Conservation (phyloP, 2,797 vertebrate genomes). For the Ptychadena robeensis region DNA sequence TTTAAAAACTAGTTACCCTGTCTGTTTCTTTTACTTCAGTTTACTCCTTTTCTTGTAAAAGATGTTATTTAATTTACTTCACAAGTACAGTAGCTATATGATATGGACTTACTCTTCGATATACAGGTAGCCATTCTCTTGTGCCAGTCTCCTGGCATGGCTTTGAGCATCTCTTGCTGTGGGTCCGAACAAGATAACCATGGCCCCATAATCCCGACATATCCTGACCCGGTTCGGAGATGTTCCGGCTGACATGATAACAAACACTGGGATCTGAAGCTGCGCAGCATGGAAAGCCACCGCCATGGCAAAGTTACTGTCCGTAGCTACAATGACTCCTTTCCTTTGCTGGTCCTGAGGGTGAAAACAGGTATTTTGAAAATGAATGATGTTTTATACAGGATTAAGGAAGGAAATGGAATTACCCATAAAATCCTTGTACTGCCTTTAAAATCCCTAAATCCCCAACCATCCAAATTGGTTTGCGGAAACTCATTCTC, state of each 20-base stretch:
- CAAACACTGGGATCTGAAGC: constrained; percentile 84
- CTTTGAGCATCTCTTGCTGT: constrained; percentile 76
- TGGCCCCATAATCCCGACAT: constrained; percentile 88
- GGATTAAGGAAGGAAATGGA: neutral
- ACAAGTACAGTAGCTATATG: neutral
- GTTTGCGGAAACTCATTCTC: too few relatives aligned
- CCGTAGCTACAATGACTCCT: constrained; percentile 86
- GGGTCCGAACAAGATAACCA: constrained; percentile 87
- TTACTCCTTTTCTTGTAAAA: too few relatives aligned
- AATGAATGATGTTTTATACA: neutral
- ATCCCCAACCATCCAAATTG: too few relatives aligned
- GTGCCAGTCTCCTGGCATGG: constrained; percentile 82
- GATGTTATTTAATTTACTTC: too few relatives aligned
- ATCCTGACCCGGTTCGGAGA: constrained; percentile 75
- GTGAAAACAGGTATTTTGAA: neutral
- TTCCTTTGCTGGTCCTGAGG: constrained; percentile 87
- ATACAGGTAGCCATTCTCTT: constrained; percentile 85
- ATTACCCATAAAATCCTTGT: too few relatives aligned
- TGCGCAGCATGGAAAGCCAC: constrained; percentile 85
- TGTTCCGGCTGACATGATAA: constrained; percentile 82
- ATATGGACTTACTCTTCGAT: constrained; percentile 83
- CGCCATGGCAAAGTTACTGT: constrained; percentile 90
- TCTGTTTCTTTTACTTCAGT: too few relatives aligned
- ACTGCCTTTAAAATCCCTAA: too few relatives aligned
- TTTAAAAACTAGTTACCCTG: too few relatives aligned